A percentile compares a stretch with the other conserved stretches of the same genome.
Evolutionary conservation across 2,113 vertebrate species (phyloP).

Genomic region (Dolichallabes microphthalmus): DNA sequence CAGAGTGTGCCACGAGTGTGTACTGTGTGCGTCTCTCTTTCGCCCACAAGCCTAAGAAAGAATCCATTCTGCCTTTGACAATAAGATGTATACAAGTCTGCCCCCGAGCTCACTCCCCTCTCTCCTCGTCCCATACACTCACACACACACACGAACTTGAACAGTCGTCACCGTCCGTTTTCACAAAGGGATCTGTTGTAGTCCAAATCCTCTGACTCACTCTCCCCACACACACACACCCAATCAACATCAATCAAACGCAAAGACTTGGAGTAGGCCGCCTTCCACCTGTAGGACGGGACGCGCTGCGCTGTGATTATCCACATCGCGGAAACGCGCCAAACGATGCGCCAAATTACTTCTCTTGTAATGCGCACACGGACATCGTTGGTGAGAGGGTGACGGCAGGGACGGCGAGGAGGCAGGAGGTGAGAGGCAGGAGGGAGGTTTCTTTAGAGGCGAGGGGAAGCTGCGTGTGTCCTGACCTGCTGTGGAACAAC

Average conservation of each 20-base stretch:
- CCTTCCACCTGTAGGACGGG: slow-evolving; percentile 33
- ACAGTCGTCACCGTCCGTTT: slow-evolving; percentile 39
- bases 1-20: slow-evolving; percentile 49
- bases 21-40: slow-evolving; percentile 48
- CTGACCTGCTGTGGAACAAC: slow-evolving; percentile 45
- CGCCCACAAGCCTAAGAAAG: slow-evolving; percentile 64
- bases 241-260: slow-evolving; percentile 43
- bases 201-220: slow-evolving; percentile 61
- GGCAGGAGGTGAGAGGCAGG: neutral
- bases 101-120: slow-evolving; percentile 51
- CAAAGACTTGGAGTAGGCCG: slow-evolving; percentile 26
- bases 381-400: neutral
- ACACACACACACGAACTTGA: slow-evolving; percentile 46
- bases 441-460: slow-evolving; percentile 14
- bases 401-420: neutral
- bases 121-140: slow-evolving; percentile 31
- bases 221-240: slow-evolving; percentile 51
- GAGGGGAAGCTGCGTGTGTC: slow-evolving; percentile 40
- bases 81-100: slow-evolving; percentile 64
- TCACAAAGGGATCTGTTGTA: slow-evolving; percentile 61
- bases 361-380: neutral
- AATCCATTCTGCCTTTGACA: slow-evolving; percentile 70
- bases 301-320: neutral
- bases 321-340: neutral
- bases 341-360: neutral